A percentile compares a stretch with the other conserved stretches of the same genome.
Evolutionary conservation across 2,113 vertebrate genomes (phyloP).

Genomic region (Hemiprocne comata): DNA sequence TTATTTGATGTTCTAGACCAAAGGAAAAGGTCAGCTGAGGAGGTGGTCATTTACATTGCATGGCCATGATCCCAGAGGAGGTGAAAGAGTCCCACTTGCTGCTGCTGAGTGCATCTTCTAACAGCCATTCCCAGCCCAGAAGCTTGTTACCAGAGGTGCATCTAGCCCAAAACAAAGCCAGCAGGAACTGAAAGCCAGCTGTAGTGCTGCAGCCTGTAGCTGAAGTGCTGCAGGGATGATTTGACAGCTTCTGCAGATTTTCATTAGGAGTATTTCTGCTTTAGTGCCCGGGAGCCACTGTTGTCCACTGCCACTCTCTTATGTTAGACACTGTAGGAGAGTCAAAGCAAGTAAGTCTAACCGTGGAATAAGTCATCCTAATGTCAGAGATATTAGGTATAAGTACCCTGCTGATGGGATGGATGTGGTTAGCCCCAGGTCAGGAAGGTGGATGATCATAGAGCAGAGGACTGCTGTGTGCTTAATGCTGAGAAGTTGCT

Average conservation of each 20-base stretch:
- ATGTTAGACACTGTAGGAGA: neutral
- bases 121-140: neutral
- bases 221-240: neutral
- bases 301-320: neutral
- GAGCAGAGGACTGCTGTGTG: neutral
- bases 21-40: neutral
- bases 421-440: constrained; percentile 25
- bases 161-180: neutral
- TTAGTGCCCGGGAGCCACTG: neutral
- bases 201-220: neutral
- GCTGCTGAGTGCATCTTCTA: neutral
- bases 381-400: neutral
- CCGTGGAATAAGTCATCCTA: constrained; percentile 17
- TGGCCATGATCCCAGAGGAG: neutral
- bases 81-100: neutral
- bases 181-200: neutral
- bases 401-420: constrained; percentile 18
- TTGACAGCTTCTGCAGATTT: neutral
- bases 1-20: neutral
- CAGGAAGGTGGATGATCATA: neutral
- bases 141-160: neutral
- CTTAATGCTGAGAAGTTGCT: neutral
- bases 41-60: neutral
- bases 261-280: neutral
- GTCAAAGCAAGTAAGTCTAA: neutral